Evolutionary conservation across 2,113 vertebrate genomes (phyloP).

Genomic region (Zapornia atra): DNA sequence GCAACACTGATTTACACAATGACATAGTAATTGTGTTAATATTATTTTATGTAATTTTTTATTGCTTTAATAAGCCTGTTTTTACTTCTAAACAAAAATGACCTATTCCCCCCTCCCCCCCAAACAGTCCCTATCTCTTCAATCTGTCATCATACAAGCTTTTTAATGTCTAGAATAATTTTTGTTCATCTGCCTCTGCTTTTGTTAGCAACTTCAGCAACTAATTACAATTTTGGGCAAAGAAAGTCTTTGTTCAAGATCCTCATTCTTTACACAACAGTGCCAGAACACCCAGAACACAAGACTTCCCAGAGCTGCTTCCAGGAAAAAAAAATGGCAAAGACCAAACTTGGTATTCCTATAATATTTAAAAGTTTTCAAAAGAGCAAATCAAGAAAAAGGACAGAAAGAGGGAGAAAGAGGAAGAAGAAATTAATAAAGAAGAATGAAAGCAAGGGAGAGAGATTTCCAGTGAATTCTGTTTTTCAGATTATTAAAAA

Average conservation of each 20-base stretch:
- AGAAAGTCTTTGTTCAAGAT: slow-evolving; percentile 46
- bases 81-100: background rate
- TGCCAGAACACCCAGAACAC: slow-evolving; percentile 31
- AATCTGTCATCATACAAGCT: slow-evolving; percentile 20
- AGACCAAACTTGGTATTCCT: background rate
- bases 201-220: slow-evolving; percentile 57
- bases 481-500: background rate
- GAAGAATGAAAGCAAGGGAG: background rate
- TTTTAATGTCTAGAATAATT: slow-evolving; percentile 39
- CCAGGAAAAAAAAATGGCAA: background rate
- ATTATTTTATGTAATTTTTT: background rate
- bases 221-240: slow-evolving; percentile 45
- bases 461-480: background rate
- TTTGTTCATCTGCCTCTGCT: slow-evolving; percentile 21
- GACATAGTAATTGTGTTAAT: background rate
- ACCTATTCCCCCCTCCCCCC: background rate
- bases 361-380: background rate
- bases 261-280: slow-evolving; percentile 13
- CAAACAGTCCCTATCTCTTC: background rate
- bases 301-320: background rate
- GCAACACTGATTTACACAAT: background rate
- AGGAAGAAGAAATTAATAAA: background rate
- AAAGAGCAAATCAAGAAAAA: background rate
- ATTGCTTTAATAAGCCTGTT: background rate
- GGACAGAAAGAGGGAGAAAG: background rate